Base-by-base conservation (phyloP, 2,797 vertebrate species). In the Acropternis orthonyx region DNA sequence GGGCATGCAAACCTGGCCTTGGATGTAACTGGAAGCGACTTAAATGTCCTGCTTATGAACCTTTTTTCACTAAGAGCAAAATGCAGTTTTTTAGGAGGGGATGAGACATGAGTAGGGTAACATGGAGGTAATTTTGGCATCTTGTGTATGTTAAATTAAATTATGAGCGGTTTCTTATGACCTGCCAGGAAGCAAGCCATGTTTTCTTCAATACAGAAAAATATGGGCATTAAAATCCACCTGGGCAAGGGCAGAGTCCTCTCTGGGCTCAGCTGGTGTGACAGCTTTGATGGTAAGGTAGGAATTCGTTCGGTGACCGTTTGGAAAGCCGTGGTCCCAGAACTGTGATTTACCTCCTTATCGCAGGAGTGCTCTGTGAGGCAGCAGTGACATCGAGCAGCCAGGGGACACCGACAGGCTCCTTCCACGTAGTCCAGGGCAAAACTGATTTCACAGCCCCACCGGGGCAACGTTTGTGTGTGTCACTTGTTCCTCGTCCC, bases 21-120 rank as follows among this genome's bases (percentile, higher is more conserved):
- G 79, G 41, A 84, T 81, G 73, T 84, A 73, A 91, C 85, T 92
- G 87, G 69, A 72, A 88, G 59, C 0, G 55, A 91, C 92, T 88
- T 68, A 49, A 78, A 27, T n/a, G 55, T 78, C 34, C 62, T 92
- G 73, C 66, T 66, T 51, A 21, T 4, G 48, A 71, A 68, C 32
- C 22, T 5, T 19, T 46, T 48, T 32, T 74, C 24, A 27, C 51
- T 81, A 0, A 0, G 27, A 83, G 85, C 73, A 83, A 88, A 93
- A 58, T 21, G 27, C 78, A 71, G 2, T 28, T 34, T n/a, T n/a
- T n/a, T n/a, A 77, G 61, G 56, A 55, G 65, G 58, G 72, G 41
- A 66, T 80, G 67, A 78, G 81, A 15, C 19, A 3, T 2, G 72
- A 77, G 66, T 3, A 37, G 55, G 34, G 32, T 36, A 83, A 88